Conservation (phyloP, 2,797 vertebrate genomes). For the Pangasius macronema region DNA sequence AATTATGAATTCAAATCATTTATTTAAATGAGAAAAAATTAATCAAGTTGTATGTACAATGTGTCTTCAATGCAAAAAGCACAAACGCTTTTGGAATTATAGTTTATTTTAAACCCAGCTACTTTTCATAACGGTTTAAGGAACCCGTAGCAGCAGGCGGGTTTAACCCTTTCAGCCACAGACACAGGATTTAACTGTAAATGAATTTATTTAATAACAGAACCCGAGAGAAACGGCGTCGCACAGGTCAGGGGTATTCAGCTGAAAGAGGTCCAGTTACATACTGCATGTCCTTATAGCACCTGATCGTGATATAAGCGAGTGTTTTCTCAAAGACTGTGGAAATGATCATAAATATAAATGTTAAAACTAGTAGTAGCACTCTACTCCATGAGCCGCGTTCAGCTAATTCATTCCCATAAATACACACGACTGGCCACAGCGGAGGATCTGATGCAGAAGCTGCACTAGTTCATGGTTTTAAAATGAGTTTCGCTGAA, state of each 20-base stretch:
- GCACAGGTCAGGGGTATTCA: background rate
- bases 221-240: background rate
- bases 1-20: constrained; percentile 71
- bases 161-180: constrained; percentile 10
- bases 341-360: background rate
- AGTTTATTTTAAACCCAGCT: constrained; percentile 55
- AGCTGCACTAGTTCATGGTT: background rate
- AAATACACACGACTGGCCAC: background rate
- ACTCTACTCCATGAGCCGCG: background rate
- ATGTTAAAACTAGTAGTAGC: background rate
- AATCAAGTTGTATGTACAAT: constrained; percentile 77
- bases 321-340: background rate
- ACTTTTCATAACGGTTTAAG: constrained; percentile 50
- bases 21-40: constrained; percentile 77
- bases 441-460: background rate
- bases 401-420: background rate
- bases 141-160: background rate
- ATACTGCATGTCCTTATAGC: background rate
- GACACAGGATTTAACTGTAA: background rate
- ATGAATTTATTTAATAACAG: background rate
- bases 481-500: background rate
- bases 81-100: constrained; percentile 64
- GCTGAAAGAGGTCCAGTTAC: background rate
- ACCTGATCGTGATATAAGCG: background rate
- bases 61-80: constrained; percentile 66